Conservation (phyloP, 2,888 invertebrate species). For the Idaea aversata region DNA sequence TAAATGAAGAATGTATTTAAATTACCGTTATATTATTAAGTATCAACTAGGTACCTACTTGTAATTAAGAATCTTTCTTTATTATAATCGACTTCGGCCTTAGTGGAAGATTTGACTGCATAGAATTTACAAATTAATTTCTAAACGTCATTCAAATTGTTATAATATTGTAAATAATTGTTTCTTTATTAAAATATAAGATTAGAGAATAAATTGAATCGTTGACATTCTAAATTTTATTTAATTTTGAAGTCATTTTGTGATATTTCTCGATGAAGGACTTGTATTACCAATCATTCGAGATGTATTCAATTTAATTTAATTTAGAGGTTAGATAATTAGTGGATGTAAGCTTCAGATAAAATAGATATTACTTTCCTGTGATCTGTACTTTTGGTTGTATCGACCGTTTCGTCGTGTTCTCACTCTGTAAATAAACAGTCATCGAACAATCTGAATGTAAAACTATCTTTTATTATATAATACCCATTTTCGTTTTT, state of each 20-base stretch:
- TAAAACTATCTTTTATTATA: conserved; percentile 63
- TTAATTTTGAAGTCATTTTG: conserved; percentile 45
- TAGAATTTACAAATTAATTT: conserved; percentile 53
- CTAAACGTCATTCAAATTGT: conserved; percentile 27
- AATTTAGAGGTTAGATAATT: conserved; percentile 24
- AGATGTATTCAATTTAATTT: conserved; percentile 11
- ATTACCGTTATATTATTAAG: conserved; percentile 14
- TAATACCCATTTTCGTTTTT: conserved; percentile 6
- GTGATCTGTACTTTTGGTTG: conserved; percentile 67
- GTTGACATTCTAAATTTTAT: conserved; percentile 66
- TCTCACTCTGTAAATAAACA: conserved; percentile 77
- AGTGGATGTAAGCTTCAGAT: conserved; percentile 54
- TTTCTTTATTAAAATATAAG: conserved; percentile 46
- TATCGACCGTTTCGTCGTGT: conserved; percentile 57
- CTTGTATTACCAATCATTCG: conserved; percentile 12
- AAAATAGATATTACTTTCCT: conserved; percentile 58
- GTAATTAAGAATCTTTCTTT: conserved; percentile 12
- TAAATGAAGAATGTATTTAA: conserved; percentile 8
- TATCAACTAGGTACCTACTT: neutral
- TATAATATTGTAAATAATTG: conserved; percentile 45
- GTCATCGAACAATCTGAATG: conserved; percentile 78
- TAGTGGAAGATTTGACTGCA: conserved; percentile 76
- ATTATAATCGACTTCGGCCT: conserved; percentile 41
- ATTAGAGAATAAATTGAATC: conserved; percentile 38
- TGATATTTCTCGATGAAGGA: conserved; percentile 34